These are phyloP conservation scores for Hycleus phaleratus DNA, from an alignment of 1,140 invertebrate species.

Conservation along the genomic window DNA sequence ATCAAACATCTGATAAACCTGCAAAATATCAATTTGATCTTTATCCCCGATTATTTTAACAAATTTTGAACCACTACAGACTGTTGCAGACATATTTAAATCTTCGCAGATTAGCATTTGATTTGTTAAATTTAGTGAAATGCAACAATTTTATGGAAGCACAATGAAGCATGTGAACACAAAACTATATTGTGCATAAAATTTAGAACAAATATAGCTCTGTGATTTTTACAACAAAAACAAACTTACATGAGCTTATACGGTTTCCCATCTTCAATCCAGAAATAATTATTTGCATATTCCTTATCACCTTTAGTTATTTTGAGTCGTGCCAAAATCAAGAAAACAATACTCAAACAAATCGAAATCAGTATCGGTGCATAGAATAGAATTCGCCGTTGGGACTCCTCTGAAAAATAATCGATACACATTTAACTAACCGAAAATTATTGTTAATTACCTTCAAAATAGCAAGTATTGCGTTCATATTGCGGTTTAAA, in stretches of 20 bases:
- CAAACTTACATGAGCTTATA: conserved; percentile 17
- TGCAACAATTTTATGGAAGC: too few relatives aligned
- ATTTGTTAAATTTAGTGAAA: too few relatives aligned
- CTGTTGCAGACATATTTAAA: too few relatives aligned
- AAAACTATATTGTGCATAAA: too few relatives aligned
- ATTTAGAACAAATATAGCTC: too few relatives aligned
- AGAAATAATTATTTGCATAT: conserved; percentile 1
- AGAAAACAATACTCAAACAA: neutral
- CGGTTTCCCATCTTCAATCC: conserved; percentile 1
- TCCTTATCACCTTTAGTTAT: neutral
- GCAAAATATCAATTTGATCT: neutral
- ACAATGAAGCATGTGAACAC: too few relatives aligned
- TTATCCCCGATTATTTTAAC: too few relatives aligned
- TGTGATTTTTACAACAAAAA: too few relatives aligned
- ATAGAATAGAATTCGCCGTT: neutral
- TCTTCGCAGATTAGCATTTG: too few relatives aligned
- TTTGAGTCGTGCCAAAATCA: neutral
- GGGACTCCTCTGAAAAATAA: neutral
- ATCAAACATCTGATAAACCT: conserved; percentile 8
- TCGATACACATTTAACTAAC: too few relatives aligned
- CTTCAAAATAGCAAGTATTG: conserved; percentile 11
- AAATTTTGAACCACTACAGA: too few relatives aligned
- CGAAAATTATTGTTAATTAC: neutral
- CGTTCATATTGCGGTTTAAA: conserved; percentile 12
- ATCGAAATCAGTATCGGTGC: conserved; percentile 2